phyloP scores from a whole-genome alignment of 2,113 vertebrate species.

The Odocoileus virginianus region DNA sequence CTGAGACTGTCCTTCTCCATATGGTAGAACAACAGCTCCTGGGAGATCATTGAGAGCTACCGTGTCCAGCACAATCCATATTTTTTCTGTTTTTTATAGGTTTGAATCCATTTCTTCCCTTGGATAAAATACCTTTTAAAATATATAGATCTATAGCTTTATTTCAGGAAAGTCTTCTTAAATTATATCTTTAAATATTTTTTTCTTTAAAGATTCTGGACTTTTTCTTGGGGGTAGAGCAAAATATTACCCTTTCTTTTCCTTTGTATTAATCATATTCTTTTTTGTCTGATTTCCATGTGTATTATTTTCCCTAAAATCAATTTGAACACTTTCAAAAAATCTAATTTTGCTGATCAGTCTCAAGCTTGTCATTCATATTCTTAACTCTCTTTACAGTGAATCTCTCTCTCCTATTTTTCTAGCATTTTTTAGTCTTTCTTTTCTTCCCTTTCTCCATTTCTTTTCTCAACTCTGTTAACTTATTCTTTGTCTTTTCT shows the following conservation, averaged over 20 bases:
- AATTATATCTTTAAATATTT: not conserved
- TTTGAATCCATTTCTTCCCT: not conserved
- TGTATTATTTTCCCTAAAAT: not conserved
- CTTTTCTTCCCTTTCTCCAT: not conserved
- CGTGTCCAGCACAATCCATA: conserved; percentile 92
- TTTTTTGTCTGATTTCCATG: not conserved
- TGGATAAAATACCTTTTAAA: not conserved
- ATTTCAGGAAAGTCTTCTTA: not conserved
- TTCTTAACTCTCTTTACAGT: not conserved
- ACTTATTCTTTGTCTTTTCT: not conserved
- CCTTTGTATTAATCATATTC: not conserved
- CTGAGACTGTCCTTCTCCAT: conserved; percentile 95
- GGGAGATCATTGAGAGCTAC: conserved; percentile 95
- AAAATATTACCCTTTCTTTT: not conserved
- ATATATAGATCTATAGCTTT: not conserved
- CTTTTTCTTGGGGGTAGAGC: not conserved
- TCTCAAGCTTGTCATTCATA: not conserved
- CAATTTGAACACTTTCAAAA: not conserved
- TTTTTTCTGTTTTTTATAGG: not conserved
- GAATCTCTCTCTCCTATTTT: not conserved
- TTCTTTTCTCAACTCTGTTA: not conserved
- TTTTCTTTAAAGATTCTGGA: not conserved
- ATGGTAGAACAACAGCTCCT: conserved; percentile 94
- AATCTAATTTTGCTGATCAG: not conserved
- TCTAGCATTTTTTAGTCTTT: not conserved